Base-by-base conservation (phyloP, 2,113 vertebrate genomes). In the Pionites leucogaster region DNA sequence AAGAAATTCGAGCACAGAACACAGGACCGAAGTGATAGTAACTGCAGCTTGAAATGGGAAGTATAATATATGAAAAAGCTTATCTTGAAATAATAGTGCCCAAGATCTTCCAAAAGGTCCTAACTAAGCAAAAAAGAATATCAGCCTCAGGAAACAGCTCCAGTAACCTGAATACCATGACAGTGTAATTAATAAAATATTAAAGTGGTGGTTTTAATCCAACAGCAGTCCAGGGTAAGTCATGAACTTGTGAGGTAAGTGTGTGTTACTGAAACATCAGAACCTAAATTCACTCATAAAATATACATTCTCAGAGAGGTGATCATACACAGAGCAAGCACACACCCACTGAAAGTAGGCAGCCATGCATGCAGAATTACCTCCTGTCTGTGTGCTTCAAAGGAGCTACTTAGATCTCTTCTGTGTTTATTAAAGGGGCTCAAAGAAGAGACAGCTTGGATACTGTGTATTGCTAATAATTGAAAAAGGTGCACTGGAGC, bases 381-480 rank as follows among this genome's bases (percentile, higher is more conserved):
- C 64, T 93, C 88, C 78, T 95, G 84, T 86, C 82, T 44, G 59
- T 12, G 25, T 18, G 72, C 67, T 1, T 39, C 74, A 81, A 63
- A 69, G 68, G 88, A 85, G 74, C 46, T 83, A n/a, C 88, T 83
- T 88, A 67, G 53, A 64, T 80, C 55, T 74, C 80, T 82, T 84
- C 78, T 92, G 84, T 33, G 67, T 42, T 86, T 67, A 82, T 72
- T 60, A 89, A 71, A 23, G 53, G 69, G n/a, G 39, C 71, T 67
- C 60, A 87, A 64, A 95, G 62, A 82, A 94, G 64, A 80, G 47
- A 78, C 70, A 91, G 86, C 49, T 90, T 92, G 59, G 92, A 94
- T 91, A 87, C 88, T 93, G 88, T 92, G 82, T 94, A 88, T 53
- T 91, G 83, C 90, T 95, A 94, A 92, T 93, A 91, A 91, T 6